These are phyloP conservation scores for Physeter macrocephalus DNA, from an alignment of 2,113 vertebrate genomes.

Conservation along the genomic window DNA sequence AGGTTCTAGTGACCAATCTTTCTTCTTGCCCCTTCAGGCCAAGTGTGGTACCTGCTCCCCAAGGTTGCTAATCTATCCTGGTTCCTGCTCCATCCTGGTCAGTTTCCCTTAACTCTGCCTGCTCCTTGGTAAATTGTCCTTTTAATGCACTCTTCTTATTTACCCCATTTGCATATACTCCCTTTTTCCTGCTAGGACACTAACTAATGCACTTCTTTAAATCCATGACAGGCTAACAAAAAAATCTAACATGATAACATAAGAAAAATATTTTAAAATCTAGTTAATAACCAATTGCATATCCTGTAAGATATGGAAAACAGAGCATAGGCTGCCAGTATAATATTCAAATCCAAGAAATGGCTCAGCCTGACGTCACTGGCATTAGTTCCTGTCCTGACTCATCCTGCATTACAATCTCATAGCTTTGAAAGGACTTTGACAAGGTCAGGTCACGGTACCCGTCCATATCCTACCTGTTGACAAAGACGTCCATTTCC, in stretches of 20 bases:
- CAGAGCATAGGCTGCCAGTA: background rate
- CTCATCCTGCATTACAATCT: background rate
- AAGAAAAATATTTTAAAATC: constrained; percentile 17
- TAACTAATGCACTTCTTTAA: background rate
- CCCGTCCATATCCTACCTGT: background rate
- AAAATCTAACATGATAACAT: background rate
- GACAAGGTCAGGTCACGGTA: background rate
- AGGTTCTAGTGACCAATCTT: background rate
- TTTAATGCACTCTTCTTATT: background rate
- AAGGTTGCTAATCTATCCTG: background rate
- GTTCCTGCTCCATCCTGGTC: background rate
- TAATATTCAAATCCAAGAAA: background rate
- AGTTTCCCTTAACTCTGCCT: background rate
- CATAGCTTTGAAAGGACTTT: background rate
- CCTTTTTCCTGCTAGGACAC: background rate
- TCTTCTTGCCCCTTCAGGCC: background rate
- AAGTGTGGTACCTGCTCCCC: too few relatives aligned
- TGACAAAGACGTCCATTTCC: background rate
- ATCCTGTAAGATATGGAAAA: background rate
- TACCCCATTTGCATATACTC: background rate
- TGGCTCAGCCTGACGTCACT: constrained; percentile 22
- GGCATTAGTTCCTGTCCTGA: background rate
- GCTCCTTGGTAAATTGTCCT: background rate
- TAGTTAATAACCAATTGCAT: background rate
- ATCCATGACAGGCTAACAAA: background rate